Base-by-base conservation (phyloP, 53 echinoderm and acorn worm species). In the Temnopleurus reevesii region DNA sequence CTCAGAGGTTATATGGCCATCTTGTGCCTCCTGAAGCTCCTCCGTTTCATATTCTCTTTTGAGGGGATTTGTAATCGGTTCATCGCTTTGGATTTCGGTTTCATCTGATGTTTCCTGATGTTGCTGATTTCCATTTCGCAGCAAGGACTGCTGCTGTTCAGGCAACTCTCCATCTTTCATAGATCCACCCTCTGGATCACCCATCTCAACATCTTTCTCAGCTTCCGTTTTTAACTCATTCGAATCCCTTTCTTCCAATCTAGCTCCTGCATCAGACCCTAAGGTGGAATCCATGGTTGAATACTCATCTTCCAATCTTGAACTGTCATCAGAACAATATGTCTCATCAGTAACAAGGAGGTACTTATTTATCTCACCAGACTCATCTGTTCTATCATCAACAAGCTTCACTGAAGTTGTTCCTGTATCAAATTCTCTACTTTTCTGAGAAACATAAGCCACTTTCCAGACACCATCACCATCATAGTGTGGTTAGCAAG, bases 371-470 rank as follows among this genome's bases (percentile, higher is more conserved):
- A 29, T 1, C 46, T 47, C 79, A 30, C 29, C 79, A 28, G 46
- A 46, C 36, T 1, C 26, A 18, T 49, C 49, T 23, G 8, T 79
- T 49, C 79, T 30, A 4, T 49, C 79, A 27, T 79, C 79, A 49
- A 28, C 29, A 38, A 79, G 0, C 28, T 29, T 27, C 23, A 79
- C 79, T 46, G 79, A 79, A 29, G 46, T 49, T 29, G 46, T 29
- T 2, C 79, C 79, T 13, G 79, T 79, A 26, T 79, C 79, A 79
- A 79, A 79, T 28, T 23, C 79, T 30, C 23, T 28, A n/a, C 17
- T 27, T 13, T 9, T 15, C 43, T 79, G 46, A 27, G 46, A 49
- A 28, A 26, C 79, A 15, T 49, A 26, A 79, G 46, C 23, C 6
- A 13, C 43, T 49, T 49, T 18, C 76, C 43, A n/a, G n/a, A n/a